These are phyloP conservation scores for Cheilosia urbana DNA, from an alignment of 2,888 invertebrate species.

Conservation along the genomic window DNA sequence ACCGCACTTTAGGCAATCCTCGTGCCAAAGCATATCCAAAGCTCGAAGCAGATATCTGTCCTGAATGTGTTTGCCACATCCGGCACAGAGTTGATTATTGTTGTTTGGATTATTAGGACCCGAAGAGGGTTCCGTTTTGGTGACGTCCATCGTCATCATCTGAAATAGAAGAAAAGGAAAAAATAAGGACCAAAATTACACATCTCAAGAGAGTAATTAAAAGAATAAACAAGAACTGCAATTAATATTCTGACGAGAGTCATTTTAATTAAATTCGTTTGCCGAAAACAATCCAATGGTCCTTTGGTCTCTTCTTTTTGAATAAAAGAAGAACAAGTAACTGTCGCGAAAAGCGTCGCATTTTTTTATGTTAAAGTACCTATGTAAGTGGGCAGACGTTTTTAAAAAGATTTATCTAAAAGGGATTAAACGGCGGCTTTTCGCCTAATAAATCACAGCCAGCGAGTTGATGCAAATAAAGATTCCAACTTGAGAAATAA, in stretches of 20 bases:
- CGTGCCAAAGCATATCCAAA: conserved; percentile 97
- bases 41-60: conserved; percentile 96
- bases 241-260: conserved; percentile 43
- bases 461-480: conserved; percentile 59
- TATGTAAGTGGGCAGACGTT: neutral
- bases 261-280: conserved; percentile 63
- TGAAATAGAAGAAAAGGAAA: conserved; percentile 61
- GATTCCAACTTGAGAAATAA: conserved; percentile 63
- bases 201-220: conserved; percentile 62
- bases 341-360: conserved; percentile 25
- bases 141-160: conserved; percentile 95
- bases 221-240: conserved; percentile 44
- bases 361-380: conserved; percentile 12
- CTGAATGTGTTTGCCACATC: conserved; percentile 96
- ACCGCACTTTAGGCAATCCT: conserved; percentile 98
- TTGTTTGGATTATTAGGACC: conserved; percentile 83
- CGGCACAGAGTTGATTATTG: conserved; percentile 92
- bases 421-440: conserved; percentile 60
- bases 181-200: conserved; percentile 47
- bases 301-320: conserved; percentile 48
- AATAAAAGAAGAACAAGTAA: conserved; percentile 39
- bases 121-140: conserved; percentile 88
- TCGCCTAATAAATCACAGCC: conserved; percentile 63
- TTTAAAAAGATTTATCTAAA: conserved; percentile 49
- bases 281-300: conserved; percentile 37